These are phyloP conservation scores for Carpatolechia fugitivella DNA, from an alignment of 2,888 invertebrate genomes.

Conservation along the genomic window DNA sequence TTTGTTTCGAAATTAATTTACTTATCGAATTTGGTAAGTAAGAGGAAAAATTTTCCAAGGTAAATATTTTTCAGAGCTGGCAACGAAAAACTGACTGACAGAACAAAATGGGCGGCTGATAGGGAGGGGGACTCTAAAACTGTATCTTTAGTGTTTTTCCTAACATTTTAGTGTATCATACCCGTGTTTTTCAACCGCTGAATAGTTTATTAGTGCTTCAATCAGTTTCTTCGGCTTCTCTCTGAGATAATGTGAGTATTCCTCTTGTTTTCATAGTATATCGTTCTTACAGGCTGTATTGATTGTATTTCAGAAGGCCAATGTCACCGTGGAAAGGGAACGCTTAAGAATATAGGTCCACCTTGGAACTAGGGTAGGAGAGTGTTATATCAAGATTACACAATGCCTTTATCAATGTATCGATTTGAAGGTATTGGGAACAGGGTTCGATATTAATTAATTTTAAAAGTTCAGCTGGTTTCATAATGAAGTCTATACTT, in stretches of 20 bases:
- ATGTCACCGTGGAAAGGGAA: constrained; percentile 50
- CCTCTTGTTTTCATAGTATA: constrained; percentile 32
- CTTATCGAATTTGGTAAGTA: background rate
- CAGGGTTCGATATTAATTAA: no score
- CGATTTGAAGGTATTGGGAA: no score
- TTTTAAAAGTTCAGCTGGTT: no score
- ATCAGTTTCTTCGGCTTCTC: constrained; percentile 41
- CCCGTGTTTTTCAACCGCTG: constrained; percentile 30
- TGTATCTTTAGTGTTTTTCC: constrained; percentile 43
- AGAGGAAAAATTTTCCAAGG: background rate
- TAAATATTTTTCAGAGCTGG: constrained; percentile 21
- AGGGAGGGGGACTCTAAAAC: constrained; percentile 16
- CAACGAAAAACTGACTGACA: constrained; percentile 38
- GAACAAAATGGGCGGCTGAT: constrained; percentile 61
- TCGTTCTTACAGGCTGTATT: constrained; percentile 49
- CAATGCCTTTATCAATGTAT: no score
- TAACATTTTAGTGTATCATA: constrained; percentile 41
- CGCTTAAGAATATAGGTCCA: constrained; percentile 5
- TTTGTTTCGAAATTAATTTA: background rate
- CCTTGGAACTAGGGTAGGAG: constrained; percentile 3
- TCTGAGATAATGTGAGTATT: constrained; percentile 52
- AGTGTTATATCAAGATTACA: background rate
- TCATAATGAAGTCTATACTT: no score
- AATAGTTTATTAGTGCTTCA: constrained; percentile 42
- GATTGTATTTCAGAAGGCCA: constrained; percentile 69